Conservation (phyloP, 2,797 vertebrate species). For the Liparis tanakae region DNA sequence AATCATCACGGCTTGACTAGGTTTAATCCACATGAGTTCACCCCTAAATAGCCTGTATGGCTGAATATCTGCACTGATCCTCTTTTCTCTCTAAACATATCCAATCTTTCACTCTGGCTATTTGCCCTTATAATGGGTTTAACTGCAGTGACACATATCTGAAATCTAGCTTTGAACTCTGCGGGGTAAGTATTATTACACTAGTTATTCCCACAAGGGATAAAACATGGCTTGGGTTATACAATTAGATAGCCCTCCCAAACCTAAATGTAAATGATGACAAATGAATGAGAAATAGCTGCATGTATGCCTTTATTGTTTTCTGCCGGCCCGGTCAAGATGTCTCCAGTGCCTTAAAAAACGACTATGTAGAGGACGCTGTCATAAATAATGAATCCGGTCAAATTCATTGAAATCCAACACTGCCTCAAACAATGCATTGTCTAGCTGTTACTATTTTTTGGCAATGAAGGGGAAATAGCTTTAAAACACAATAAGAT, state of each 20-base stretch:
- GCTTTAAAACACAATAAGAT: constrained; percentile 37
- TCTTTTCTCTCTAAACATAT: constrained; percentile 74
- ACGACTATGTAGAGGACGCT: constrained; percentile 34
- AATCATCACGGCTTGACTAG: constrained; percentile 64
- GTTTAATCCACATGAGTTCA: constrained; percentile 71
- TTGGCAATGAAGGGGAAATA: constrained; percentile 41
- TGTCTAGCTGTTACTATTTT: constrained; percentile 27
- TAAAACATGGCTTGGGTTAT: constrained; percentile 64
- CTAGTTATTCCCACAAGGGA: constrained; percentile 67
- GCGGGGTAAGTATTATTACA: constrained; percentile 61
- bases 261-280: constrained; percentile 61
- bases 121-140: constrained; percentile 76
- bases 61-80: constrained; percentile 67
- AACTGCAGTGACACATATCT: constrained; percentile 76
- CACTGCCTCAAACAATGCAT: constrained; percentile 9
- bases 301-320: constrained; percentile 36
- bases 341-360: constrained; percentile 40
- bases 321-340: constrained; percentile 48
- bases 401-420: constrained; percentile 38
- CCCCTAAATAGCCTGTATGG: constrained; percentile 49
- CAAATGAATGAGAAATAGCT: constrained; percentile 63
- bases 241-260: constrained; percentile 61
- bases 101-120: constrained; percentile 59
- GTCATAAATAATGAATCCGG: constrained; percentile 57
- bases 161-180: constrained; percentile 72